These are phyloP conservation scores for Drosophila sp. DNA, from an alignment of 1,140 invertebrate species.

Conservation along the genomic window DNA sequence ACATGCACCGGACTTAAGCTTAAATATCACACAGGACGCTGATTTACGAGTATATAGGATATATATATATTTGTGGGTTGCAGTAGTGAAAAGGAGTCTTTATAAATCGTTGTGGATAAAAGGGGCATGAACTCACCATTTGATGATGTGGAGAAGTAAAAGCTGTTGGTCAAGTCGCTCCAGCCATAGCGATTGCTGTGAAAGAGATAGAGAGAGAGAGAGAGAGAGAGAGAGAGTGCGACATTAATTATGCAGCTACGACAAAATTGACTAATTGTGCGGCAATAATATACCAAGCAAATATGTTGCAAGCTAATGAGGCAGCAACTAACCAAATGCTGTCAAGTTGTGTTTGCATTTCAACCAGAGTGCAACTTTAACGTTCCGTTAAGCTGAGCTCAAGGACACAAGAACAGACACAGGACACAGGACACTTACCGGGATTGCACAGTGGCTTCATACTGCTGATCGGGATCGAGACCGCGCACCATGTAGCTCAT, in stretches of 20 bases:
- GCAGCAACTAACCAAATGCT: conserved; percentile 2
- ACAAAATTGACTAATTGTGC: conserved; percentile 33
- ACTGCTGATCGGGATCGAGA: conserved; percentile 86
- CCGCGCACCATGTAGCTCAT: conserved; percentile 87
- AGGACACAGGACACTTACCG: conserved; percentile 83
- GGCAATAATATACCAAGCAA: conserved; percentile 68
- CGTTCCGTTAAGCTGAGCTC: neutral
- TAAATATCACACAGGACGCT: conserved; percentile 18
- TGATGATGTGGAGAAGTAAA: conserved; percentile 86
- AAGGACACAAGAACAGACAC: too few species aligned
- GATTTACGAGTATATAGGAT: conserved; percentile 2
- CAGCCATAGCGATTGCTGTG: conserved; percentile 87
- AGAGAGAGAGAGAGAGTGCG: conserved; percentile 32
- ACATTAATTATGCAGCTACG: conserved; percentile 55
- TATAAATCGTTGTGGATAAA: neutral
- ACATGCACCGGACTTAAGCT: conserved; percentile 36
- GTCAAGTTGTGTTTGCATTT: conserved; percentile 6
- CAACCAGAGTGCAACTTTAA: neutral
- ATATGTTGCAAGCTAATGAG: conserved; percentile 55
- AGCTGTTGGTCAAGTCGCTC: conserved; percentile 87
- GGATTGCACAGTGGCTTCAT: conserved; percentile 88
- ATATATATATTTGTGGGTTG: conserved; percentile 17
- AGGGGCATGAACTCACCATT: conserved; percentile 81
- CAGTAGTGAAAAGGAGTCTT: neutral
- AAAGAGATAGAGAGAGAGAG: conserved; percentile 30